These are phyloP conservation scores for Pipistrellus pipistrellus DNA, from an alignment of 2,797 vertebrate species.

Conservation along the genomic window DNA sequence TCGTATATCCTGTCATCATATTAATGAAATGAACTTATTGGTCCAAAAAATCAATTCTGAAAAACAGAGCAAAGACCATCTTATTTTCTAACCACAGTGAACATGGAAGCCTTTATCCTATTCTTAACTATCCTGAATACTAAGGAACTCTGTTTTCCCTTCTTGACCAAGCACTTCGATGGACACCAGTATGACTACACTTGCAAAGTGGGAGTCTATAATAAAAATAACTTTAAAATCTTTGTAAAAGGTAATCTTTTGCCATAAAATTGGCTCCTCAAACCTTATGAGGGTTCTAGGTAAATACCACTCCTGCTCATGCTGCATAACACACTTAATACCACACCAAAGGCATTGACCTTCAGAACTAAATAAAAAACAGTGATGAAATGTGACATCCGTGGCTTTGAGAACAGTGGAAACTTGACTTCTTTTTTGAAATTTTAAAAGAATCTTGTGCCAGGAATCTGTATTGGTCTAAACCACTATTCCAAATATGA, in stretches of 20 bases:
- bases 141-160: background rate
- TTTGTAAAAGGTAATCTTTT: constrained; percentile 2
- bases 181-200: background rate
- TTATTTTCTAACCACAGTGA: constrained; percentile 33
- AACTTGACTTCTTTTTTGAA: background rate
- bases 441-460: background rate
- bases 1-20: background rate
- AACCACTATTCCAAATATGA: background rate
- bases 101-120: background rate
- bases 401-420: background rate
- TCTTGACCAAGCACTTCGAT: background rate
- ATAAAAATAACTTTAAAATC: constrained; percentile 12
- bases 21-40: background rate
- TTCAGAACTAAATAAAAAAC: constrained; percentile 18
- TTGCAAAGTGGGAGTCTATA: background rate
- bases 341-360: background rate
- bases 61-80: constrained; percentile 1
- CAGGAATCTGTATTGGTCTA: constrained; percentile 10
- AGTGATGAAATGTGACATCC: background rate
- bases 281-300: background rate
- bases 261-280: background rate
- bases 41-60: background rate
- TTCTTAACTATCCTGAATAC: constrained; percentile 31
- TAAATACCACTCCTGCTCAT: background rate
- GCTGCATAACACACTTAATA: background rate